Conservation (phyloP, 1,140 invertebrate genomes). For the Papilio glaucus region DNA sequence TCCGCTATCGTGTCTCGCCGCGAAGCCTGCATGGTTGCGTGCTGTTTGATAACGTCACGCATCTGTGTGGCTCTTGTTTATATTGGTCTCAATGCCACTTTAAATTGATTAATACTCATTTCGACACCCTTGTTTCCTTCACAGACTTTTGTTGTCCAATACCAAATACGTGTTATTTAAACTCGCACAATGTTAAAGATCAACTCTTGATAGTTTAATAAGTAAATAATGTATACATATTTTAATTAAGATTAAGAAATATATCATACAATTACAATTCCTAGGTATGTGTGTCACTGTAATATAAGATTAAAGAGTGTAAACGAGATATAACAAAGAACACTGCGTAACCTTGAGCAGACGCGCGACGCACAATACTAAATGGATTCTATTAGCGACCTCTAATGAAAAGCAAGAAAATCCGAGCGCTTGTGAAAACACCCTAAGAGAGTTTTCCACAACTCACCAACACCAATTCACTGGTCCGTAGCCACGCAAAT, state of each 20-base stretch:
- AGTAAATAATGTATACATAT: not conserved
- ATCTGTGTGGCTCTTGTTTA: constrained; percentile 78
- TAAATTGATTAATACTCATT: constrained; percentile 79
- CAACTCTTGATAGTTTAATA: not conserved
- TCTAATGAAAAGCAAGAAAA: constrained; percentile 59
- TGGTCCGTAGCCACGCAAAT: constrained; percentile 69
- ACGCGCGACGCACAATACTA: constrained; percentile 40
- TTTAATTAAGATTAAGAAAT: not conserved
- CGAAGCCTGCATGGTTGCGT: constrained; percentile 72
- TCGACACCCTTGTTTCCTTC: constrained; percentile 66
- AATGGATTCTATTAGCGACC: constrained; percentile 48
- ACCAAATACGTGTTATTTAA: not conserved
- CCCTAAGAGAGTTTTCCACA: constrained; percentile 81
- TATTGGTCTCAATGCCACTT: constrained; percentile 77
- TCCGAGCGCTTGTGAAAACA: constrained; percentile 69
- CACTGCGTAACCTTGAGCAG: constrained; percentile 9
- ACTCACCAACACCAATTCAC: constrained; percentile 77
- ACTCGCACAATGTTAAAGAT: not conserved
- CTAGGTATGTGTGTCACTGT: not conserved
- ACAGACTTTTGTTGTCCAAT: too few species aligned
- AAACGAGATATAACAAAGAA: constrained; percentile 14
- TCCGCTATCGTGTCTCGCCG: constrained; percentile 50
- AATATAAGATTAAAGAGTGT: not conserved
- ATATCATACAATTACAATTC: not conserved
- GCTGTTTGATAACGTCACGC: constrained; percentile 72